phyloP scores from a whole-genome alignment of 2,113 vertebrate genomes.

The Lynx canadensis region DNA sequence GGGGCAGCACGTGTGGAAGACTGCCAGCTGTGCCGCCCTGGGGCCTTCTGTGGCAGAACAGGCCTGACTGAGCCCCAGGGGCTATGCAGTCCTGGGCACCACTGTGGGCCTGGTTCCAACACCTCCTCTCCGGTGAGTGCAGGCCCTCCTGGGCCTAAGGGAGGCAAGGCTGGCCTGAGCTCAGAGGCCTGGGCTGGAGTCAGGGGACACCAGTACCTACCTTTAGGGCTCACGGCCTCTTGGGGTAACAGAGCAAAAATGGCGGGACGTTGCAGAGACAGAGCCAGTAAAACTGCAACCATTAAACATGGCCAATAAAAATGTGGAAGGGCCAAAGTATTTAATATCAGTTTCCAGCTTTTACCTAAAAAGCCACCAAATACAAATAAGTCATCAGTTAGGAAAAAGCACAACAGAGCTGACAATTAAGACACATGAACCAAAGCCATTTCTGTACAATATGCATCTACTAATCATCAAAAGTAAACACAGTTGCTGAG shows the following conservation, averaged over 20 bases:
- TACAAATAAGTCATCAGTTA: neutral
- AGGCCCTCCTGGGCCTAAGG: fast-evolving
- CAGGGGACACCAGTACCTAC: neutral
- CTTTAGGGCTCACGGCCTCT: neutral
- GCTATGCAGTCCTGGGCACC: constrained; percentile 86
- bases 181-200: neutral
- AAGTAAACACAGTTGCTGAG: neutral
- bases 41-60: constrained; percentile 88
- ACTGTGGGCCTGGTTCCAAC: constrained; percentile 87
- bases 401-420: neutral
- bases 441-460: neutral
- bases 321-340: neutral
- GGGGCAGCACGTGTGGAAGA: constrained; percentile 82
- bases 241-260: neutral
- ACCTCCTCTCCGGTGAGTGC: constrained; percentile 89
- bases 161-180: neutral
- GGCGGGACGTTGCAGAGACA: neutral
- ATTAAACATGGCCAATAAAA: neutral
- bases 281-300: neutral
- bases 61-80: constrained; percentile 90
- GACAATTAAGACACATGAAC: neutral
- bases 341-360: neutral
- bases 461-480: neutral
- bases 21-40: constrained; percentile 89
- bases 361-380: neutral